A percentile compares a stretch with the other conserved stretches of the same genome.
phyloP scores from a whole-genome alignment of 2,113 vertebrate genomes.

The Ptychochromis oligacanthus region DNA sequence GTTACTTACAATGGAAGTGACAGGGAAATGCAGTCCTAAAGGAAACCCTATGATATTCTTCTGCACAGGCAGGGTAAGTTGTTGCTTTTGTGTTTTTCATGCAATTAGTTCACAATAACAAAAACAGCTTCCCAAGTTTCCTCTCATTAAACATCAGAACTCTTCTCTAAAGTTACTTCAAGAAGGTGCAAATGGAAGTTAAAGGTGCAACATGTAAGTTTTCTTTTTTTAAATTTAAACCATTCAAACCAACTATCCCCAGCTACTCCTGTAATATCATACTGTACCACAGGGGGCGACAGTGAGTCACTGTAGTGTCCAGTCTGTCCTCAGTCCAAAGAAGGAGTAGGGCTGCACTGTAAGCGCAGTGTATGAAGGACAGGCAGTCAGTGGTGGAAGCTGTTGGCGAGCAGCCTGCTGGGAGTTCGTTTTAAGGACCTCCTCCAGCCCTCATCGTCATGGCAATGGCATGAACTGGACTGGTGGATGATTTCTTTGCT shows the following conservation, averaged over 20 bases:
- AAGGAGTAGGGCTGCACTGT: neutral
- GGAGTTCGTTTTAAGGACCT: neutral
- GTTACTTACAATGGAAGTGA: neutral
- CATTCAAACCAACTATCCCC: neutral
- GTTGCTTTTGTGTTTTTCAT: too few relatives aligned
- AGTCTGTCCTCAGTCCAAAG: neutral
- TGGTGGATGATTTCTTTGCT: neutral
- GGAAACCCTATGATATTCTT: neutral
- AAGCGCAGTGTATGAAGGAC: neutral
- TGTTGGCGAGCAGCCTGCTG: too few relatives aligned
- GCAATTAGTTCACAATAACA: neutral
- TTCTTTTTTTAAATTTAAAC: neutral
- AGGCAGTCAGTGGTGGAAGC: too few relatives aligned
- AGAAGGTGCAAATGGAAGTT: neutral
- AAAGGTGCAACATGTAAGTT: neutral
- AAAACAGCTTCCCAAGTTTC: neutral
- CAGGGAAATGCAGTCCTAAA: neutral
- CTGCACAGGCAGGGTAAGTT: too few relatives aligned
- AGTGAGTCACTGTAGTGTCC: neutral
- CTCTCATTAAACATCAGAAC: neutral
- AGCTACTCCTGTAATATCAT: accelerated
- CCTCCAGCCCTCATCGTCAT: neutral
- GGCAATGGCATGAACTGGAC: neutral
- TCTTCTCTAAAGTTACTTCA: neutral
- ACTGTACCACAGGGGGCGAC: neutral